These are phyloP conservation scores for Aporophyla nigra DNA, from an alignment of 2,888 invertebrate genomes.

Conservation along the genomic window DNA sequence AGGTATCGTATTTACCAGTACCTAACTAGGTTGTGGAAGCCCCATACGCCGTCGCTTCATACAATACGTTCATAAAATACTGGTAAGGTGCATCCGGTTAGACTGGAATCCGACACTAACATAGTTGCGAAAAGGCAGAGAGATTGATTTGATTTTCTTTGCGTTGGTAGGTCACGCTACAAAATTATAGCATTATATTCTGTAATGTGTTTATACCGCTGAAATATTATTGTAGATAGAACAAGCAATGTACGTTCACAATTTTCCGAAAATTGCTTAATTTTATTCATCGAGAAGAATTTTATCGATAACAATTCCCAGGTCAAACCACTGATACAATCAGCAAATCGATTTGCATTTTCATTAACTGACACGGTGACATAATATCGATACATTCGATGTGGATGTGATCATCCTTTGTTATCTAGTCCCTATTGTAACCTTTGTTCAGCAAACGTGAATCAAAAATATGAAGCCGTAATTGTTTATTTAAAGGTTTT, in stretches of 20 bases:
- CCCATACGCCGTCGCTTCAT: too few relatives aligned
- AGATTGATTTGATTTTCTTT: constrained; percentile 1
- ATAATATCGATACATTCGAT: constrained; percentile 26
- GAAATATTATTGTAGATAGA: background rate
- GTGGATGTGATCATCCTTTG: constrained; percentile 29
- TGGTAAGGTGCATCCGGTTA: too few relatives aligned
- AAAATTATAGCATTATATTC: constrained; percentile 1
- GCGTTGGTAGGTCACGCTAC: constrained; percentile 5
- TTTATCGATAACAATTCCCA: constrained; percentile 22
- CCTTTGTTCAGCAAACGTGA: constrained; percentile 6
- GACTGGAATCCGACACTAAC: too few relatives aligned
- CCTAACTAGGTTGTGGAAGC: too few relatives aligned
- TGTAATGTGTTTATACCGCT: background rate
- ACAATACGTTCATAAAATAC: too few relatives aligned
- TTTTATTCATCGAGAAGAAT: background rate
- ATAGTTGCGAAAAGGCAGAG: too few relatives aligned
- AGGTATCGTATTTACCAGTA: too few relatives aligned
- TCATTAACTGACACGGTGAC: constrained; percentile 14
- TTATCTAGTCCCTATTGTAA: constrained; percentile 1
- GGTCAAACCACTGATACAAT: background rate
- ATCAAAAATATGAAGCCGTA: constrained; percentile 17
- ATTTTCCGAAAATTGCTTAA: background rate
- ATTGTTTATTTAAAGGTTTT: constrained; percentile 17
- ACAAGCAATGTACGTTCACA: background rate
- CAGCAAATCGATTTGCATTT: constrained; percentile 35